These are phyloP conservation scores for Neolamprologus falcicula DNA, from an alignment of 2,113 vertebrate species.

Conservation along the genomic window DNA sequence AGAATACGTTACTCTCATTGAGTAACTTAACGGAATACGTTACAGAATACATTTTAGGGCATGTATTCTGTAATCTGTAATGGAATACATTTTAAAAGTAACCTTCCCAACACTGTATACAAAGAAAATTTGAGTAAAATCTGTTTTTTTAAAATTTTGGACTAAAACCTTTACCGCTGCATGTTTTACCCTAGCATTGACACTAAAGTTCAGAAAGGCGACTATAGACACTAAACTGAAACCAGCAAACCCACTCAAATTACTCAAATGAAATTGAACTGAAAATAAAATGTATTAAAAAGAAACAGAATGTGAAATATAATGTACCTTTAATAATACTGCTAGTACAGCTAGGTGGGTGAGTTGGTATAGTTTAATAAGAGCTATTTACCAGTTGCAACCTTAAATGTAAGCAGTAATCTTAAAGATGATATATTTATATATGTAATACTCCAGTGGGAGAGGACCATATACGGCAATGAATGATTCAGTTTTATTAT, in stretches of 20 bases:
- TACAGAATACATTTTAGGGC: too few relatives aligned
- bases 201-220: not conserved
- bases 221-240: not conserved
- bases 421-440: not conserved
- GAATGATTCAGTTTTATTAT: not conserved
- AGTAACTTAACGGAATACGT: accelerated
- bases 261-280: not conserved
- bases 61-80: too few relatives aligned
- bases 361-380: not conserved
- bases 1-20: too few relatives aligned
- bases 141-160: not conserved
- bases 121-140: not conserved
- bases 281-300: not conserved
- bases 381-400: not conserved
- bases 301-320: not conserved
- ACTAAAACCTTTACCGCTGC: not conserved
- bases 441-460: not conserved
- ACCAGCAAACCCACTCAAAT: not conserved
- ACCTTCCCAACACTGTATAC: too few relatives aligned
- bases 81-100: too few relatives aligned
- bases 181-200: not conserved
- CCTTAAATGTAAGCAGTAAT: not conserved
- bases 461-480: not conserved
- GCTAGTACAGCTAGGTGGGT: not conserved
- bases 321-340: not conserved